Evolutionary conservation across 2,113 vertebrate species (phyloP).

Genomic region (Entelurus aequoreus): DNA sequence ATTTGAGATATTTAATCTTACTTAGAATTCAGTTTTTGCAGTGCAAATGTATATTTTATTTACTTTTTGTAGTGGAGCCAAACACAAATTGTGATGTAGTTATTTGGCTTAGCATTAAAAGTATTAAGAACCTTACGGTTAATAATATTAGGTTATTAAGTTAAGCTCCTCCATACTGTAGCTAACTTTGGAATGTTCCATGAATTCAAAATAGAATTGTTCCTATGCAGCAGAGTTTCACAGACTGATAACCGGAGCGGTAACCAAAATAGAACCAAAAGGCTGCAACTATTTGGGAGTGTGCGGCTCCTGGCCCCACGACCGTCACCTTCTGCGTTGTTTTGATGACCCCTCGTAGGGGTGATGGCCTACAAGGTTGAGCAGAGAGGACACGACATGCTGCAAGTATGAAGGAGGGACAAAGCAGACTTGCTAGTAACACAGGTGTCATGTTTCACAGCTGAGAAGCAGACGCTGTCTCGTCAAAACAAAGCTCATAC

Average conservation of each 20-base stretch:
- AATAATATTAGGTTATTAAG: too few relatives aligned
- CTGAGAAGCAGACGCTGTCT: constrained; percentile 40
- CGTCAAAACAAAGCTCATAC: constrained; percentile 15
- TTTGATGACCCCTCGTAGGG: constrained; percentile 36
- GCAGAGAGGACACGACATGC: constrained; percentile 22
- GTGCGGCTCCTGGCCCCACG: constrained; percentile 11
- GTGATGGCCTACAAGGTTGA: constrained; percentile 21
- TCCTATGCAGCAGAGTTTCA: not conserved
- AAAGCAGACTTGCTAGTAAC: constrained; percentile 12
- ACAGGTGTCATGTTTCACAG: constrained; percentile 49
- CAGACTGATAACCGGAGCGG: not conserved
- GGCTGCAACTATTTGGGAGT: constrained; percentile 27
- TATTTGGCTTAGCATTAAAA: too few relatives aligned
- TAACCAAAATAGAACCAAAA: not conserved
- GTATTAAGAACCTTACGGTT: too few relatives aligned
- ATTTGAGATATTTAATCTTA: too few relatives aligned
- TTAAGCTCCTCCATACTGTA: too few relatives aligned
- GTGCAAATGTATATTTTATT: too few relatives aligned
- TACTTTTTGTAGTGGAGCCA: not conserved
- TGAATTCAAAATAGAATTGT: not conserved
- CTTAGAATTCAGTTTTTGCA: too few relatives aligned
- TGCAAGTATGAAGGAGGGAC: constrained; percentile 4
- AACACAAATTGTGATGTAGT: not conserved
- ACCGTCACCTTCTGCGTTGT: constrained; percentile 23
- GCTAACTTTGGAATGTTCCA: not conserved